A percentile compares a stretch with the other conserved stretches of the same genome.
Evolutionary conservation across 2,113 vertebrate species (phyloP).

Genomic region (Toxotes jaculatrix): DNA sequence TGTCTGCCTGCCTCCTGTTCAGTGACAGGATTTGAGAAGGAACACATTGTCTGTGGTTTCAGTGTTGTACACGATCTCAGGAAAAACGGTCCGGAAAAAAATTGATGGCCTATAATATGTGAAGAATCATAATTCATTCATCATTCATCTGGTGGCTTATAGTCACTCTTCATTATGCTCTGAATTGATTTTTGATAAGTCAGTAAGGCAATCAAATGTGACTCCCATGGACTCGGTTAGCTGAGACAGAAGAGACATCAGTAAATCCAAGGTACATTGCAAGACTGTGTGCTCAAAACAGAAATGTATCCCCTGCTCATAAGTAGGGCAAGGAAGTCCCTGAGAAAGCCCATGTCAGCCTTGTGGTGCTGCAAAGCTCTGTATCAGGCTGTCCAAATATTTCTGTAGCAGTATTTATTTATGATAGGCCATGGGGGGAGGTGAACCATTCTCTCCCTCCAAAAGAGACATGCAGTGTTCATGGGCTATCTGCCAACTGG

Average conservation of each 20-base stretch:
- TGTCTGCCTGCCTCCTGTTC: slow-evolving; percentile 26
- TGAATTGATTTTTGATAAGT: slow-evolving; percentile 26
- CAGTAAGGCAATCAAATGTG: slow-evolving; percentile 11
- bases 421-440: slow-evolving; percentile 74
- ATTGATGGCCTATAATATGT: not conserved
- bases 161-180: not conserved
- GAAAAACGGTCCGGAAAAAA: slow-evolving; percentile 5
- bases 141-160: slow-evolving; percentile 2
- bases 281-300: slow-evolving; percentile 56
- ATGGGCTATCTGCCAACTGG: slow-evolving; percentile 70
- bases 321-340: slow-evolving; percentile 76
- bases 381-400: slow-evolving; percentile 78
- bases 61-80: not conserved
- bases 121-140: slow-evolving; percentile 26
- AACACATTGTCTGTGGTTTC: not conserved
- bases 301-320: slow-evolving; percentile 59
- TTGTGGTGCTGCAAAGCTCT: slow-evolving; percentile 65
- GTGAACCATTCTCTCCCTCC: slow-evolving; percentile 67
- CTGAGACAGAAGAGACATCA: slow-evolving; percentile 14
- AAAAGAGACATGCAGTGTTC: slow-evolving; percentile 63
- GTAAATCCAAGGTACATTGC: slow-evolving; percentile 22
- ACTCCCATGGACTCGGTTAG: not conserved
- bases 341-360: slow-evolving; percentile 67
- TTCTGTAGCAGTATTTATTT: slow-evolving; percentile 81
- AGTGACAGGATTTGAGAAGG: slow-evolving; percentile 14